Percentiles rank a stretch among this genome's conserved stretches.
phyloP scores from a whole-genome alignment of 2,797 vertebrate genomes.

The Argyrosomus regius region DNA sequence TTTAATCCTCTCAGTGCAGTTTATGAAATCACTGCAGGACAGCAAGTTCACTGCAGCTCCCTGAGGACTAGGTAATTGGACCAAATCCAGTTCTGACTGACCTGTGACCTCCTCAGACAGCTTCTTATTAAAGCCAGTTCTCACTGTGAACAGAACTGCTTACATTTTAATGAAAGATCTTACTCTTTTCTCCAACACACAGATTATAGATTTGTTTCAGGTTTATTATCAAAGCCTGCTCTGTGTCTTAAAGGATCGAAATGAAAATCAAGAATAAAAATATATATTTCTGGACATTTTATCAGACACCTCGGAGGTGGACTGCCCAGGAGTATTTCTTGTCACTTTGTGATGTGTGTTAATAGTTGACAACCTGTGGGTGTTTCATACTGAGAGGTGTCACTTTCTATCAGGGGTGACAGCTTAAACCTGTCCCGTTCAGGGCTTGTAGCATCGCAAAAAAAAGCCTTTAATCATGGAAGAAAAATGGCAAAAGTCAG shows the following conservation, averaged over 20 bases:
- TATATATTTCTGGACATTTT: neutral
- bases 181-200: neutral
- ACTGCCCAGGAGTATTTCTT: constrained; percentile 14
- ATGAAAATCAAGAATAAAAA: neutral
- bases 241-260: neutral
- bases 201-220: neutral
- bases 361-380: constrained; percentile 34
- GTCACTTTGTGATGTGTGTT: constrained; percentile 25
- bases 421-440: constrained; percentile 1
- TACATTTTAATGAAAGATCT: neutral
- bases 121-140: constrained; percentile 23
- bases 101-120: constrained; percentile 10
- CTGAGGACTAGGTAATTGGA: constrained; percentile 25
- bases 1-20: neutral
- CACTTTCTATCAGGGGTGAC: constrained; percentile 26
- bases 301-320: constrained; percentile 3
- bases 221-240: neutral
- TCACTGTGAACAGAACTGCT: neutral
- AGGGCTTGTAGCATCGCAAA: neutral
- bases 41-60: neutral
- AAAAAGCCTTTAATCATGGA: neutral
- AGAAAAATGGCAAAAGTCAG: neutral
- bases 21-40: constrained; percentile 17
- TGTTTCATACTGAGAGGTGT: constrained; percentile 42
- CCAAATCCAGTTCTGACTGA: constrained; percentile 15